Conservation (phyloP, 2,797 vertebrate genomes). For the Darevskia mixta region DNA sequence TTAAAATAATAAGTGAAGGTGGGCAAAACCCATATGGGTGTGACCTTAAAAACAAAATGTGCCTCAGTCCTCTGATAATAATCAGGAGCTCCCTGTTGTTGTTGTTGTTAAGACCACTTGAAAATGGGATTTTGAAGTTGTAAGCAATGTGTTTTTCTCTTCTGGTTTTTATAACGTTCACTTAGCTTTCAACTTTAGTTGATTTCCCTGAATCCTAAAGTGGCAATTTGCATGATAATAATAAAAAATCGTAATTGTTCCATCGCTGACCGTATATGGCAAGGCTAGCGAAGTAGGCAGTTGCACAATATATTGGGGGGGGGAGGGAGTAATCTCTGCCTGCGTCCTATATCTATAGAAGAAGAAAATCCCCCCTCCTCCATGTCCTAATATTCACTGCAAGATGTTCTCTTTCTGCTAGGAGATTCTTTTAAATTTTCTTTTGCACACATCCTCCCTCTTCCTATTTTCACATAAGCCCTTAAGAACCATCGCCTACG, state of each 20-base stretch:
- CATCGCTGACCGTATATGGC: not conserved
- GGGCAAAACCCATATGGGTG: not conserved
- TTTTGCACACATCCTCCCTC: not conserved
- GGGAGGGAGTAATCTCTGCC: not conserved
- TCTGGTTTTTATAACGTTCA: not conserved
- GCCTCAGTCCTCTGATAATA: not conserved
- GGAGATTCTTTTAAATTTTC: not conserved
- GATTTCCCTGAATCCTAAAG: conserved; percentile 20
- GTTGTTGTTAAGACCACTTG: not conserved
- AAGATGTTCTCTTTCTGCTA: not conserved
- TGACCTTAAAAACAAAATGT: not conserved
- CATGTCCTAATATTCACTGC: not conserved
- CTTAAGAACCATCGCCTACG: conserved; percentile 46
- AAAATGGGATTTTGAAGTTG: conserved; percentile 35
- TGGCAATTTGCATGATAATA: not conserved
- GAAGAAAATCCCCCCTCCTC: not conserved
- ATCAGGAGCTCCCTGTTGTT: not conserved
- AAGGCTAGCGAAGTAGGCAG: not conserved
- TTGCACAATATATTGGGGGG: not conserved
- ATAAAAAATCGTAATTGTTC: not conserved
- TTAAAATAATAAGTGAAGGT: not conserved
- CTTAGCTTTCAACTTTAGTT: not conserved
- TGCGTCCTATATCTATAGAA: not conserved
- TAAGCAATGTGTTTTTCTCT: not conserved
- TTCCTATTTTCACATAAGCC: conserved; percentile 39